These are phyloP conservation scores for Microctenopoma steveboyesi DNA, from an alignment of 2,797 vertebrate species.

Conservation along the genomic window DNA sequence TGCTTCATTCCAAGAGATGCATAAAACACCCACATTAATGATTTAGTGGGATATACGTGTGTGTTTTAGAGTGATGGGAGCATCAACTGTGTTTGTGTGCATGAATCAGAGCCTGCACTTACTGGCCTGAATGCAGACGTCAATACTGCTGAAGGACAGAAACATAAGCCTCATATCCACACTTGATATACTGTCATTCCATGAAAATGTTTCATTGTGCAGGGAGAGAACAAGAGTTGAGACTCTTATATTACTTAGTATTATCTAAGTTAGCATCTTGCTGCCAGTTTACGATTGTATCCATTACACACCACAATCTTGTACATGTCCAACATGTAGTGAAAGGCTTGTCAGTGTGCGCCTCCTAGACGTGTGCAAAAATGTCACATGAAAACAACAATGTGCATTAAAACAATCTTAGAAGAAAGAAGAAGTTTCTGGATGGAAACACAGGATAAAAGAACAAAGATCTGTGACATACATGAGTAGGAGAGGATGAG, in stretches of 20 bases:
- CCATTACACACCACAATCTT: neutral
- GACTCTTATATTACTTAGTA: too few species aligned
- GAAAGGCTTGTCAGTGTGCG: neutral
- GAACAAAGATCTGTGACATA: neutral
- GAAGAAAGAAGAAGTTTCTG: neutral
- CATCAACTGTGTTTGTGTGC: constrained; percentile 10
- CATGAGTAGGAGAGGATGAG: too few species aligned
- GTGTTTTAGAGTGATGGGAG: constrained; percentile 4
- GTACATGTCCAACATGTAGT: neutral
- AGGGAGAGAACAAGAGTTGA: neutral
- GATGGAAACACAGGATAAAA: neutral
- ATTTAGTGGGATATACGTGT: constrained; percentile 1
- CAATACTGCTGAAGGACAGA: constrained; percentile 8
- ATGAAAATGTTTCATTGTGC: neutral
- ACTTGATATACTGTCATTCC: neutral
- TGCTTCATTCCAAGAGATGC: constrained; percentile 1
- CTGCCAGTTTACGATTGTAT: neutral
- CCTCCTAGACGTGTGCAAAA: neutral
- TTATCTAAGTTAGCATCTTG: neutral
- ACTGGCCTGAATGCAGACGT: constrained; percentile 18
- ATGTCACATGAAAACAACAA: neutral
- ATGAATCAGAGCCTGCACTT: constrained; percentile 10
- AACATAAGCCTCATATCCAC: neutral
- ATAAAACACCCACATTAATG: neutral
- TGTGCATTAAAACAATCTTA: neutral